Base-by-base conservation (phyloP, 2,888 invertebrate genomes). In the Conops quadrifasciatus region DNA sequence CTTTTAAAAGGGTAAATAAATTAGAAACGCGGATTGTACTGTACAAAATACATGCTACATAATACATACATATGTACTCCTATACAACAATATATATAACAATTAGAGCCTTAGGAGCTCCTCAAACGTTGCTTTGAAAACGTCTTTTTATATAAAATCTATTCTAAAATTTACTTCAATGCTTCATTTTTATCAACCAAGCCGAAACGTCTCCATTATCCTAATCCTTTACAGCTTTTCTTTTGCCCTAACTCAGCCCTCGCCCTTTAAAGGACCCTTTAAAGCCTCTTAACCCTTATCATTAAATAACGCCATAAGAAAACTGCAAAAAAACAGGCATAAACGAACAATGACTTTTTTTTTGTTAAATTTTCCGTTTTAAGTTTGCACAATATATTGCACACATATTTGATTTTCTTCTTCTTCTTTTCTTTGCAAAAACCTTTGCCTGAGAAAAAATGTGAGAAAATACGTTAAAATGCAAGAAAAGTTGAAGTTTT, bases 381-480 rank as follows among this genome's bases (percentile, higher is more conserved):
- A 64, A 26, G 47, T 9, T 19, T 51, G 47, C 49, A 19, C 16
- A 28, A 13, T 64, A 21, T 19, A n/a, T n/a, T n/a, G n/a, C n/a
- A n/a, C n/a, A n/a, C n/a, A n/a, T 21, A 53, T 21, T 19, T n/a
- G 21, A 2, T 19, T 53, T 53, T 21, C 21, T 53, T 53, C 21
- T 19, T n/a, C 7, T 21, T 19, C 53, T 11, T 1, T 47, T 64
- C 47, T 51, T 26, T 2, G 64, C 49, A 53, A 66, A 53, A 13
- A 26, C 45, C 30, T 21, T 51, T 62, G 21, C 62, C 49, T 74
- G 74, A 74, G 74, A 74, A 74, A 74, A 72, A 43, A 28, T 58
- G 24, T 62, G 63, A 51, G 36, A 73, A 74, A 73, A 74, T 71
- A 74, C 74, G 74, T 74, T 74, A 70, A 70, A 74, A 69, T 62